phyloP scores from a whole-genome alignment of 1,140 invertebrate species.

The Drosophila oshimai region DNA sequence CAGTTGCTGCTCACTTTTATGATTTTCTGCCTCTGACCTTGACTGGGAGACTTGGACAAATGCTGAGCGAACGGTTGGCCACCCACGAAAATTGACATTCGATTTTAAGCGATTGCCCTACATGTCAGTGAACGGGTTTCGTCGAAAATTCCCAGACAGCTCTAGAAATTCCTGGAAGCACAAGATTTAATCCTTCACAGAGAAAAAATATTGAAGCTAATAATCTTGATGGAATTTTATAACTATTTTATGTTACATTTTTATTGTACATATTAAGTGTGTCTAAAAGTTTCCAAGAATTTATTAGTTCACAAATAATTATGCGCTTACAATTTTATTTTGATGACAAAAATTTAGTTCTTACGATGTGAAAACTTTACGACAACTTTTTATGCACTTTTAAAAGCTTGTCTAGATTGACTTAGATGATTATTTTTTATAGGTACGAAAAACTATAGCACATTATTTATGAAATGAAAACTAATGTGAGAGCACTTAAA shows the following conservation, averaged over 20 bases:
- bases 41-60: neutral
- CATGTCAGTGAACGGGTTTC: neutral
- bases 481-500: too few relatives aligned
- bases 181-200: neutral
- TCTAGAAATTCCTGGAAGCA: neutral
- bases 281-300: too few relatives aligned
- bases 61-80: neutral
- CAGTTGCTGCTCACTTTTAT: constrained; percentile 1
- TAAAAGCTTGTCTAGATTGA: neutral
- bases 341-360: neutral
- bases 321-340: neutral
- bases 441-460: neutral
- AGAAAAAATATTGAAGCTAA: too few relatives aligned
- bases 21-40: constrained; percentile 5
- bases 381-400: neutral
- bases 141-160: neutral
- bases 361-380: neutral
- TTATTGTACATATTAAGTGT: too few relatives aligned
- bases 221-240: too few relatives aligned
- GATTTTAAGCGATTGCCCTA: constrained; percentile 5
- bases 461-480: too few relatives aligned
- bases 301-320: too few relatives aligned
- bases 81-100: constrained; percentile 5
- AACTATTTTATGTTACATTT: too few relatives aligned
- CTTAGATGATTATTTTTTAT: neutral